Percentiles rank a stretch among this genome's conserved stretches.
phyloP scores from a whole-genome alignment of 2,797 vertebrate species.

The Calcarius lapponicus region DNA sequence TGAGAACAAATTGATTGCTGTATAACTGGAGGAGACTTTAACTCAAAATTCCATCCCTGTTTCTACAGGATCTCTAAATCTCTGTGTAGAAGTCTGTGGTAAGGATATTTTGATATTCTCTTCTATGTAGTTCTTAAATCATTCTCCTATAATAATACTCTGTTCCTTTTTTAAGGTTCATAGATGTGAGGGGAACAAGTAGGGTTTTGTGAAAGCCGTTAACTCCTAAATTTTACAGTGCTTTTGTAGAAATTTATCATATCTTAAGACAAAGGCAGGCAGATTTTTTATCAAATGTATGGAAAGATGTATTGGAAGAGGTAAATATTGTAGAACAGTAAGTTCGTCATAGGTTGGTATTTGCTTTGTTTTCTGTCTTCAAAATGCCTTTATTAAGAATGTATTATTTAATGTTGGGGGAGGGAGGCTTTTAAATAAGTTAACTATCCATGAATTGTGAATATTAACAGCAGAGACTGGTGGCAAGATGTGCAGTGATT shows the following conservation, averaged over 20 bases:
- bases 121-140: neutral
- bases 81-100: neutral
- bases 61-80: neutral
- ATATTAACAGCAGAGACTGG: neutral
- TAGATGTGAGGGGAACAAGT: neutral
- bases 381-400: neutral
- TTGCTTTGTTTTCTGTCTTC: neutral
- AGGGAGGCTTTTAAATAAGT: neutral
- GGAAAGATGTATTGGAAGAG: neutral
- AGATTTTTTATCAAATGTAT: neutral
- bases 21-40: neutral
- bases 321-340: neutral
- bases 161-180: neutral
- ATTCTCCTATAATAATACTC: neutral
- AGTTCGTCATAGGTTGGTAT: neutral
- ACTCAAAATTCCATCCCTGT: neutral
- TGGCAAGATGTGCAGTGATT: neutral
- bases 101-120: neutral
- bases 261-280: neutral
- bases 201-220: neutral
- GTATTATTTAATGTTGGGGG: constrained; percentile 10
- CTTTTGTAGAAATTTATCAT: constrained; percentile 6
- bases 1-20: neutral
- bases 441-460: constrained; percentile 10
- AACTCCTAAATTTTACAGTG: neutral